Conservation (phyloP, 2,113 vertebrate genomes). For the Talpa occidentalis region DNA sequence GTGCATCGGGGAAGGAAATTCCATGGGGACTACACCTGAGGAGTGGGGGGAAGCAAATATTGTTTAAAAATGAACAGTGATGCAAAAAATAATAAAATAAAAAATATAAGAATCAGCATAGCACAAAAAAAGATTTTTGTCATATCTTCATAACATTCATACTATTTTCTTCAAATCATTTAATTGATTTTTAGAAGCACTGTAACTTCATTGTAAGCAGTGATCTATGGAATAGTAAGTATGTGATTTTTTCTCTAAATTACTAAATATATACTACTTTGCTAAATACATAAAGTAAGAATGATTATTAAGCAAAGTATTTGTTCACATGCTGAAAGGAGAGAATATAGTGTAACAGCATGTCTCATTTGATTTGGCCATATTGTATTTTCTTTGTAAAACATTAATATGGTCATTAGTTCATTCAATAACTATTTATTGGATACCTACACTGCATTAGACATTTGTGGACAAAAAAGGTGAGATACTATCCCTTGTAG, state of each 20-base stretch:
- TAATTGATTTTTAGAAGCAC: background rate
- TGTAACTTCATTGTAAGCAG: background rate
- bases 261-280: too few species aligned
- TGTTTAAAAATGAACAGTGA: too few species aligned
- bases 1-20: too few species aligned
- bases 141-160: background rate
- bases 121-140: background rate
- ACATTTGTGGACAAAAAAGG: background rate
- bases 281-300: background rate
- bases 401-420: background rate
- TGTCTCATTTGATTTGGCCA: background rate
- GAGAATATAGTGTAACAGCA: background rate
- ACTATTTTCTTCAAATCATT: background rate
- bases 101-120: too few species aligned
- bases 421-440: background rate
- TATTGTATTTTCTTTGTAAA: background rate
- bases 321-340: background rate
- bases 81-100: too few species aligned
- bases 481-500: background rate
- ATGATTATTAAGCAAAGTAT: background rate
- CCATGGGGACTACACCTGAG: too few species aligned
- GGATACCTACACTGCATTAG: background rate
- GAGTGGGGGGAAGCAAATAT: too few species aligned
- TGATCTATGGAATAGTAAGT: background rate
- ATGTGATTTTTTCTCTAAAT: background rate